Evolutionary conservation across 2,113 vertebrate species (phyloP), one percentile per base, ranked within the genome.

Genomic region (Genyomyrus donnyi): DNA sequence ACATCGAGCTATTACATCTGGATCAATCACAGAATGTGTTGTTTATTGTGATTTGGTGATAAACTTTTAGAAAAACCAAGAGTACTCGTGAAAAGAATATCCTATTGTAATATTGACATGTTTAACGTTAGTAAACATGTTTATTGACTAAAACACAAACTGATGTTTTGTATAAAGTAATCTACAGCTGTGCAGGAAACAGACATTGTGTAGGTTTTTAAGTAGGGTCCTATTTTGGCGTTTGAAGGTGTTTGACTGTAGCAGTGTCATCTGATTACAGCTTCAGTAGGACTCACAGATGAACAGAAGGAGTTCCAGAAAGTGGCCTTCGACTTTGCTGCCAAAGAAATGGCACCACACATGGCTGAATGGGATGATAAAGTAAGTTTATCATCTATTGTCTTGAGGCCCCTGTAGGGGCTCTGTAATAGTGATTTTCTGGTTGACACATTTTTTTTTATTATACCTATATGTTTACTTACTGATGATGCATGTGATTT

Each of bases 271-370:
- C 88, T 90, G 42, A 52, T 85, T 83, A 89, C 90, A 99, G 98
- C 97, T 84, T 95, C 97, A 0, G 0, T 94, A 0, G 98, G 98
- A 87, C 96, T 99, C 90, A 95, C 96, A 89, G 98, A 99, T 92
- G 98, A 99, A 84, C 98, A 99, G 93, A 98, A 97, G 91, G 98
- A 97, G 89, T 99, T 99, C 94, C 98, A 99, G 91, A 99, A 98
- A 92, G 96, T 99, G 90, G 98, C 98, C 48, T 96, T 99, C 92
- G 97, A 98, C 92, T 99, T 99, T 93, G 98, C 98, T 89, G 91
- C 97, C 92, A 97, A 95, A 90, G 98, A 99, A 94, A 99, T 99
- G 98, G 95, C 97, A 91, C 98, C 98, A 50, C 91, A 97, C 92
- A 99, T 99, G 98, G 96, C 97, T 0, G 96, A 97, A 90, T 99